Base-by-base conservation (phyloP, 2,113 vertebrate genomes). In the Odocoileus hemionus region DNA sequence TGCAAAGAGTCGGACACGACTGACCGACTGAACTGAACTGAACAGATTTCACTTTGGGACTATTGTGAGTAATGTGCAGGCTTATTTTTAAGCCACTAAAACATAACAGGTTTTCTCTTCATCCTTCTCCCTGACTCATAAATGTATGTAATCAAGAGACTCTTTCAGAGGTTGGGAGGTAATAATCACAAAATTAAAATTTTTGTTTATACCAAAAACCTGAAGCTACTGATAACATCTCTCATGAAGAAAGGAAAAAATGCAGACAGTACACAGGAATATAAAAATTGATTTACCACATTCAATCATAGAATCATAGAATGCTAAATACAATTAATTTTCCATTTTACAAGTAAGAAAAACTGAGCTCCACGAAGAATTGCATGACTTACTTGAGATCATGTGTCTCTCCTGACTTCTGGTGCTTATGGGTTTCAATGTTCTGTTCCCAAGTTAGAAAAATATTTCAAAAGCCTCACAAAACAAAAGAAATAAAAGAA, bases 1-100 rank as follows among this genome's bases (percentile, higher is more conserved):
- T 10, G 0, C n/a, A 70, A 70, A 6, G 4, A 70, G n/a, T 36
- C 9, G 0, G 64, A 70, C 64, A 70, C 0, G 5, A 36, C 64
- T 36, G 5, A 70, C 9, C 4, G 0, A 70, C 67, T 36, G n/a
- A 70, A 39, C 64, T 11, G 17, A 67, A 67, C 64, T 23, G n/a
- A 70, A 64, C 33, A n/a, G 16, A 3, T 78, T 93, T 74, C 28
- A 54, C 39, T 91, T 78, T 52, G 47, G 5, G 13, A n/a, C 7
- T 85, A 19, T 76, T 57, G 10, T 79, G 17, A 78, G 45, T 89
- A 89, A 93, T 33, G 23, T 86, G 23, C 25, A 60, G 30, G 45
- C 43, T 67, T 91, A 10, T 70, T 86, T 91, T 95, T 76, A 92
- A 83, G 43, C 4, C 50, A 76, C 54, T 52, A 28, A 94, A 84